Evolutionary conservation across 2,113 vertebrate species (phyloP).

Genomic region (Mystacornis crossleyi): DNA sequence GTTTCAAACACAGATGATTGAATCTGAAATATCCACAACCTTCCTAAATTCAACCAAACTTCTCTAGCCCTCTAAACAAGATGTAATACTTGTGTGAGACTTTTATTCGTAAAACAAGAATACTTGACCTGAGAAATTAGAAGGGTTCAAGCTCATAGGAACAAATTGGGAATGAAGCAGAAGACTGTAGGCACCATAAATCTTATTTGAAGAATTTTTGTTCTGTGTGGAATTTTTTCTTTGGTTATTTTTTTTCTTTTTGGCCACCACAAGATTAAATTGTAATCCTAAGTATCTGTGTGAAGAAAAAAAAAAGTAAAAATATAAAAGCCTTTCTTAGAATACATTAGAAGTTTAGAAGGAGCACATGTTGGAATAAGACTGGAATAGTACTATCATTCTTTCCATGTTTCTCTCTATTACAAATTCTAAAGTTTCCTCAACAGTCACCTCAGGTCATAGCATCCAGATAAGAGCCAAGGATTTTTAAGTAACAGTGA

Average conservation of each 20-base stretch:
- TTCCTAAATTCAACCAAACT: background rate
- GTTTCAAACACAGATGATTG: background rate
- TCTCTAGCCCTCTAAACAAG: background rate
- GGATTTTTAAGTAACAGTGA: background rate
- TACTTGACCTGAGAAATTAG: background rate
- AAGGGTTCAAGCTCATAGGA: background rate
- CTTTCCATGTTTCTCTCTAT: background rate
- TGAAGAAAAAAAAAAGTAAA: background rate
- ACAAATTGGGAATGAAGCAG: background rate
- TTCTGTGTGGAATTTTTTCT: background rate
- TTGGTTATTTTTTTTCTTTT: background rate
- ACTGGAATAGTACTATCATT: background rate
- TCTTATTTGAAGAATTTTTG: background rate
- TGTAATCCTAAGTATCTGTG: background rate
- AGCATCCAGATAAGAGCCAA: background rate
- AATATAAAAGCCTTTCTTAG: background rate
- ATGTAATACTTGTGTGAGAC: background rate
- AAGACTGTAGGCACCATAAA: background rate
- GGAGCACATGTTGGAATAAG: background rate
- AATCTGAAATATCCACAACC: background rate
- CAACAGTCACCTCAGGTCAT: background rate
- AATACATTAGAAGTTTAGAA: background rate
- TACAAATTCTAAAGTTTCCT: background rate
- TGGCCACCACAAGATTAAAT: background rate
- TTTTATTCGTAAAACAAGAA: background rate